phyloP scores from a whole-genome alignment of 1,140 invertebrate species.

The Drosophila carrolli region DNA sequence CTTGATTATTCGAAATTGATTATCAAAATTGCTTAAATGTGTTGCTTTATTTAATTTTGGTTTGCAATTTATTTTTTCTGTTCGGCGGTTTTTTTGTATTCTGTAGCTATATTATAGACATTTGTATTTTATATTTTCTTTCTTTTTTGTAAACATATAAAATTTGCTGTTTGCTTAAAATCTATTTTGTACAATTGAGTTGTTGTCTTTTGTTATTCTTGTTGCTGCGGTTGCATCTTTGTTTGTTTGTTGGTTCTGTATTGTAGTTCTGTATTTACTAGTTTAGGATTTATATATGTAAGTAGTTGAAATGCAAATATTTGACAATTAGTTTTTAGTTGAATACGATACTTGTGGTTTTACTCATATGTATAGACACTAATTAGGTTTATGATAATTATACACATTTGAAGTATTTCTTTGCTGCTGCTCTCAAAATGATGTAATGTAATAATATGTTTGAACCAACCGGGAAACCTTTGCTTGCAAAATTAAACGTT shows the following conservation, averaged over 20 bases:
- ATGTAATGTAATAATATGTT: neutral
- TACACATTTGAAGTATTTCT: slow-evolving; percentile 1
- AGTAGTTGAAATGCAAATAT: slow-evolving; percentile 75
- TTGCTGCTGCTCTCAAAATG: slow-evolving; percentile 13
- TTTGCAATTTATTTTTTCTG: slow-evolving; percentile 26
- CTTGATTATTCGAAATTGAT: slow-evolving; percentile 39
- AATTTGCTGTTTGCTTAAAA: slow-evolving; percentile 63
- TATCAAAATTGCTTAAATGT: slow-evolving; percentile 71
- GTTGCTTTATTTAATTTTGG: slow-evolving; percentile 29
- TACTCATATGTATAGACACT: slow-evolving; percentile 49
- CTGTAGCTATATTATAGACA: slow-evolving; percentile 54
- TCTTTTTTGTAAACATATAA: slow-evolving; percentile 66
- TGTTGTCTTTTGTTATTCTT: slow-evolving; percentile 73
- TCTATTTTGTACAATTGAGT: slow-evolving; percentile 80
- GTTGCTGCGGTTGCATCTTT: slow-evolving; percentile 36
- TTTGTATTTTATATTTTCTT: slow-evolving; percentile 28
- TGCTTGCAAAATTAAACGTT: slow-evolving; percentile 29
- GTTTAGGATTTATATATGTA: slow-evolving; percentile 32
- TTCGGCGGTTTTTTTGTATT: slow-evolving; percentile 64
- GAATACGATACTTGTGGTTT: slow-evolving; percentile 56
- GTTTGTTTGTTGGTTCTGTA: slow-evolving; percentile 61
- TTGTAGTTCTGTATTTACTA: slow-evolving; percentile 26
- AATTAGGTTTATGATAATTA: slow-evolving; percentile 47
- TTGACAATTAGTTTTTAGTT: slow-evolving; percentile 66
- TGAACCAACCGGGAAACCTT: slow-evolving; percentile 51